Evolutionary conservation across 2,888 invertebrate genomes (phyloP).

Genomic region (Ptychoptera albimana): DNA sequence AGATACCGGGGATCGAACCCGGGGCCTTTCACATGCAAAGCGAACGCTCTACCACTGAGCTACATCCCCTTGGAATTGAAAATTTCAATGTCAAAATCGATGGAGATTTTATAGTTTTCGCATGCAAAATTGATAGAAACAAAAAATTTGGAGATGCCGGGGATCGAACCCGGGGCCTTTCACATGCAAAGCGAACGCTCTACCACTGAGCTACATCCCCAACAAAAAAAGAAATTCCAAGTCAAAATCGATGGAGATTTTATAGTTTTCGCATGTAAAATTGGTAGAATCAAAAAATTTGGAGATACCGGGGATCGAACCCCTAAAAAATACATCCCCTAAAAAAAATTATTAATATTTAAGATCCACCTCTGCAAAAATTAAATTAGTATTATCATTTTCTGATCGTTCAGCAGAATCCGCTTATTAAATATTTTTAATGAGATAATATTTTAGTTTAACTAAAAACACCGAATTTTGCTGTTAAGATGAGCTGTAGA

Average conservation of each 20-base stretch:
- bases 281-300: not conserved
- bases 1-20: slow-evolving; percentile 97
- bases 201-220: not conserved
- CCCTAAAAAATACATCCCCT: slow-evolving; percentile 1
- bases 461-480: too few species aligned
- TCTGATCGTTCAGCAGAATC: too few species aligned
- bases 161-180: slow-evolving; percentile 5
- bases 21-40: slow-evolving; percentile 98
- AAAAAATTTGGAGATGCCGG: slow-evolving; percentile 6
- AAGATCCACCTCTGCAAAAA: not conserved
- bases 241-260: too few species aligned
- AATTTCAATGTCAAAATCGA: too few species aligned
- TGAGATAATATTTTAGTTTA: too few species aligned
- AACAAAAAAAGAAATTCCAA: too few species aligned
- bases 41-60: slow-evolving; percentile 99
- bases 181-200: slow-evolving; percentile 6
- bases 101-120: too few species aligned
- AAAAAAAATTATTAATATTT: slow-evolving; percentile 3
- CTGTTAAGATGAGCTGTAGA: too few species aligned
- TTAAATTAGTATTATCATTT: too few species aligned
- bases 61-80: slow-evolving; percentile 85
- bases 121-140: too few species aligned
- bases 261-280: too few species aligned
- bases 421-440: too few species aligned
- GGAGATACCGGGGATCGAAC: slow-evolving; percentile 5